Evolutionary conservation across 2,888 invertebrate genomes (phyloP), one percentile per base, ranked within the genome.

Genomic region (Sarcophaga caerulescens): DNA sequence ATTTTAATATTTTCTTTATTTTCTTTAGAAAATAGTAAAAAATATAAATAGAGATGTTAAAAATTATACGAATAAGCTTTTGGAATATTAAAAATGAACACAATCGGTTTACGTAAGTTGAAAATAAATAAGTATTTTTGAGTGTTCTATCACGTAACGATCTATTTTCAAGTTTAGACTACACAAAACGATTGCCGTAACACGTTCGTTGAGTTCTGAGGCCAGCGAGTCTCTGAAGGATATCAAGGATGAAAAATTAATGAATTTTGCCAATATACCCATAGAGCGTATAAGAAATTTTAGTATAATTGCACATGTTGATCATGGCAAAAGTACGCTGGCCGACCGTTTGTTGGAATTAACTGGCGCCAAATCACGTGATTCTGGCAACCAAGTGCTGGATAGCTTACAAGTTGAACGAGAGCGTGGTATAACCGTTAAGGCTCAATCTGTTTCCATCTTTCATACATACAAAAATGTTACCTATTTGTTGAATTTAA

Each of bases 291-390:
- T 98, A 65, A 94, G 99, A 81, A 99, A 99, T 93, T 99, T 99
- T 91, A 97, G 98, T 93, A 99, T 99, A 90, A 98, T 99, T 87
- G 99, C 99, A n/a, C 99, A 99, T 93, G 97, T 99, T 1, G 99
- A 99, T 93, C 99, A 99, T 94, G 99, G 99, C 0, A 99, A 99
- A 94, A 98, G 98, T 93, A 99, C 99, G 0, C 93, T 99, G 82
- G 99, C 99, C 1, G 99, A 99, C 92, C 94, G 99, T 80, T 93
- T 99, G n/a, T 93, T 99, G 17, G 99, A 99, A 95, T 93, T 97
- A 78, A 98, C 99, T 21, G 99, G 98, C 88, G 96, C 96, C 0
- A 95, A 97, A 80, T 95, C 95, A 90, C 94, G 94, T 1, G 95
- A 96, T 45, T 94, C 94, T 4, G 96, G 95, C 45, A 94, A 95